These are phyloP conservation scores for Microctonus brassicae DNA, from an alignment of 2,888 invertebrate genomes.

Conservation along the genomic window DNA sequence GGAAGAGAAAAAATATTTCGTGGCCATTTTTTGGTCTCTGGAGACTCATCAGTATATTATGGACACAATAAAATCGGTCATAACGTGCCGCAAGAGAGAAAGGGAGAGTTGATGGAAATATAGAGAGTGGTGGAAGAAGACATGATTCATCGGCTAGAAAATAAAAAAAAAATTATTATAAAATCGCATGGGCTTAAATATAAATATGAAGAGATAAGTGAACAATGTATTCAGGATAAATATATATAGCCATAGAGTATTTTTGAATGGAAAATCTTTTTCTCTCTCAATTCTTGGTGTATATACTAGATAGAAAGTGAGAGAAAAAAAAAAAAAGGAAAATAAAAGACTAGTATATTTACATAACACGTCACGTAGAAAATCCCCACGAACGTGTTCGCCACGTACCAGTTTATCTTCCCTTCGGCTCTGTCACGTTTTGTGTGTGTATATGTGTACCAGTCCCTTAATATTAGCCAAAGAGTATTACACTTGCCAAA, in stretches of 20 bases:
- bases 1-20: background rate
- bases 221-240: background rate
- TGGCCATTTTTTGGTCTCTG: background rate
- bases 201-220: background rate
- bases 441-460: constrained; percentile 36
- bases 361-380: constrained; percentile 49
- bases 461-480: constrained; percentile 37
- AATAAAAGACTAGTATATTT: constrained; percentile 41
- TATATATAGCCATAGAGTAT: background rate
- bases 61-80: background rate
- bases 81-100: background rate
- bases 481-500: constrained; percentile 31
- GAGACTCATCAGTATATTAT: background rate
- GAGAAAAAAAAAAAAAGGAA: background rate
- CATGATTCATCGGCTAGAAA: background rate
- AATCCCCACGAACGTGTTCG: constrained; percentile 14
- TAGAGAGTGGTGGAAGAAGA: background rate
- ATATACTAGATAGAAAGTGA: background rate
- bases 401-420: constrained; percentile 21
- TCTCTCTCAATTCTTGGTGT: background rate
- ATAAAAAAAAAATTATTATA: background rate
- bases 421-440: constrained; percentile 38
- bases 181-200: background rate
- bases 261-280: background rate
- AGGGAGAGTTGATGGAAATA: background rate